Evolutionary conservation across 1,140 invertebrate genomes (phyloP).

Genomic region (Mylabris phalerata): DNA sequence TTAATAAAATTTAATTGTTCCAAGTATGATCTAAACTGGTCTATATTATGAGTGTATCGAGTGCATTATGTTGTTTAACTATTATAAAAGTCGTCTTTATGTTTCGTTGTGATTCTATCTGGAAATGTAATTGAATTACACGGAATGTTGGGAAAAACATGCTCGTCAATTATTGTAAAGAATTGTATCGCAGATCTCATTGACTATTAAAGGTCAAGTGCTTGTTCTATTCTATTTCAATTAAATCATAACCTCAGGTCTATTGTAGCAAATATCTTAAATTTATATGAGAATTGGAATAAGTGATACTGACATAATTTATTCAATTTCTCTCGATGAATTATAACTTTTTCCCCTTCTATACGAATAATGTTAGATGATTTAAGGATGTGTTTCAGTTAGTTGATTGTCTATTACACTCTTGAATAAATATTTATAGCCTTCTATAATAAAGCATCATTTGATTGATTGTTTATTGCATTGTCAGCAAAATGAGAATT

Average conservation of each 20-base stretch:
- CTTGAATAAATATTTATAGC: too few relatives aligned
- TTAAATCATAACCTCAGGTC: slow-evolving; percentile 19
- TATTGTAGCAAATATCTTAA: not conserved
- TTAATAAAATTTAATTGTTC: not conserved
- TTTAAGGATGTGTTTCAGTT: too few relatives aligned
- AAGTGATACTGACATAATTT: too few relatives aligned
- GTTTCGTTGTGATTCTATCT: slow-evolving; percentile 14
- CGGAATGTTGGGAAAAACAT: slow-evolving; percentile 20
- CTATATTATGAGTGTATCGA: not conserved
- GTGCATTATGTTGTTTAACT: not conserved
- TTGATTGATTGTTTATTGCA: too few relatives aligned
- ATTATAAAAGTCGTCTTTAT: slow-evolving; percentile 2
- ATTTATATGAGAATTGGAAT: too few relatives aligned
- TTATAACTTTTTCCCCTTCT: too few relatives aligned
- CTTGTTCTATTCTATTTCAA: slow-evolving; percentile 1
- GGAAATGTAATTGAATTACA: slow-evolving; percentile 21
- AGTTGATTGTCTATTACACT: too few relatives aligned
- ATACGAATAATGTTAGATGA: too few relatives aligned
- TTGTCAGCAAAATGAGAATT: too few relatives aligned
- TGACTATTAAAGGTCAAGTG: slow-evolving; percentile 14
- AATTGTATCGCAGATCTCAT: slow-evolving; percentile 21
- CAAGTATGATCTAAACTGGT: too few relatives aligned
- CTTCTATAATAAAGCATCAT: too few relatives aligned
- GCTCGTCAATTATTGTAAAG: slow-evolving; percentile 22
- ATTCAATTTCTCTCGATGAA: too few relatives aligned